Base-by-base conservation (phyloP, 1,140 invertebrate genomes). In the Eulimnadia texana region DNA sequence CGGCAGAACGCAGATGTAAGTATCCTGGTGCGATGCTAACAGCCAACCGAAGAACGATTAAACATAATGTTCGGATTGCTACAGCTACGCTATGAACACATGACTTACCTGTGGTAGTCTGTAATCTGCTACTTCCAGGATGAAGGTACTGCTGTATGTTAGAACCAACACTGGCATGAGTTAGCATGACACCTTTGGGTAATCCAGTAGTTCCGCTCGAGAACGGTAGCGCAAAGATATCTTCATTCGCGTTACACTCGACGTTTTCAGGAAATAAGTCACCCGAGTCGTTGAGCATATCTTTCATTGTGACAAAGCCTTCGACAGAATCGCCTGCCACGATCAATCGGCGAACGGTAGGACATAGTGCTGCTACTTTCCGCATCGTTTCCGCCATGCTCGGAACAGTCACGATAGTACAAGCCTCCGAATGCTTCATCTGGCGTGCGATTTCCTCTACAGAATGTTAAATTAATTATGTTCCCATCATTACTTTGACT, bases 181-280 rank as follows among this genome's bases (percentile, higher is more conserved):
- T 84, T 1, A 91, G 69, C 74, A 88, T 80, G 0, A 93, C 90
- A 24, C 86, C 90, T 79, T 94, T 94, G 11, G 92, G 89, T 53
- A 86, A 68, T 16, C 92, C 90, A 25, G 89, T 93, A 3, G 90
- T 93, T 19, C 90, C 90, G 70, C 88, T 57, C 33, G 55, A 57
- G 29, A n/a, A 57, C 3, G 55, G 55, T 9, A 57, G 28, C 0
- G 29, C 28, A 57, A 57, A 57, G 13, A 42, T 33, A 28, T 56
- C 54, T 28, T 57, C 55, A 2, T 27, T 2, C 11, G 24, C 27
- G 27, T n/a, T 33, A 29, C 22, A 27, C 24, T 65, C 64, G 20
- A 66, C 42, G 6, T 28, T 47, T 13, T 56, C 33, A 54, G 27
- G 25, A 19, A 52, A 61, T n/a, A 61, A 28, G 29, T 61, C 49